Base-by-base conservation (phyloP, 1,140 invertebrate genomes). In the Chymomyza costata region DNA sequence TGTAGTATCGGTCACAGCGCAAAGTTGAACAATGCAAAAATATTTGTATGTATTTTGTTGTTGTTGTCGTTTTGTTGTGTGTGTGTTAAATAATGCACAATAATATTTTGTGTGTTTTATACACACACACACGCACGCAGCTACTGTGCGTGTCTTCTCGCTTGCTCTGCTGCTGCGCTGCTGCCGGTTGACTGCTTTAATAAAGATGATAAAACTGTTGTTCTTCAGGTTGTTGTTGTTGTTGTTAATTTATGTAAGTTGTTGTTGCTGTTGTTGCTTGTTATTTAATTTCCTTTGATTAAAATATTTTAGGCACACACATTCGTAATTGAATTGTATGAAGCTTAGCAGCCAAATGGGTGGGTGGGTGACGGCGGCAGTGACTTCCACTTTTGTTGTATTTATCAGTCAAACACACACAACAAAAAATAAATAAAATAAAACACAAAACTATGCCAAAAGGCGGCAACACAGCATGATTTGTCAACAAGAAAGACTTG, bases 261-360 rank as follows among this genome's bases (percentile, higher is more conserved):
- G 40, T 57, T 68, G 49, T 39, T 59, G 60, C 49, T 61, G 48
- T 19, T 57, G 48, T 46, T 63, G 55, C 57, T 69, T 76, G 61
- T 70, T 69, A 70, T 76, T 76, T 70, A 78, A 76, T 76, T 76
- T 60, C 52, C 62, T 39, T 64, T 55, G 48, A 54, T 63, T 53
- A 48, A 41, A 55, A 38, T 17, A 21, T 21, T 51, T 37, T 46
- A 61, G 21, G 21, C 21, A 8, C 3, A 3, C 3, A 5, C 21
- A 25, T 25, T 25, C 8, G 21, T 25, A 25, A 8, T 25, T 25
- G n/a, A n/a, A n/a, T n/a, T n/a, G n/a, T n/a, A n/a, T n/a, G n/a
- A n/a, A n/a, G n/a, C n/a, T n/a, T n/a, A n/a, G n/a, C n/a, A n/a
- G n/a, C n/a, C n/a, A n/a, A n/a, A n/a, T 25, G 8, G 21, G 21